Evolutionary conservation across 2,113 vertebrate genomes (phyloP), one percentile per base, ranked within the genome.

Genomic region (Pitta sordida): DNA sequence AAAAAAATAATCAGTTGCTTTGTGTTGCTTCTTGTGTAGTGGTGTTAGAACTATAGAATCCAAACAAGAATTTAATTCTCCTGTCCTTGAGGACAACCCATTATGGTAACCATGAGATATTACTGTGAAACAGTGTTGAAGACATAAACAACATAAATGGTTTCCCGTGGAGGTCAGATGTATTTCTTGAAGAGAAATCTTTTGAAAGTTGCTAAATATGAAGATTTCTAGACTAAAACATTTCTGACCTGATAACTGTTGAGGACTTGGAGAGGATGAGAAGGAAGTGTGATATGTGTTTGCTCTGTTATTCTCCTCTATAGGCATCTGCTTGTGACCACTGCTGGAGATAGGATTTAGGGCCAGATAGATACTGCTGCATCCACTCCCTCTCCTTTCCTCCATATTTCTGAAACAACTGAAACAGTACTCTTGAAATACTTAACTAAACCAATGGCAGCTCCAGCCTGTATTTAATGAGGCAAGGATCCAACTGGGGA

Each of bases 251-350:
- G 51, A 1, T 34, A 58, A 44, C 34, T 63, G 32, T 23, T 58
- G 39, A 63, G 58, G 48, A 19, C 48, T 86, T 67, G 22, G 43
- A 79, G 29, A 59, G 37, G 24, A 44, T 7, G 16, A 86, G 56
- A 56, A 65, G 14, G n/a, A 83, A 62, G 10, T 1, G 5, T 51
- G 24, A 10, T 41, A 17, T 0, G 0, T 36, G 6, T 56, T 80
- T 80, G 37, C 15, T 43, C 41, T 59, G 32, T 56, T 93, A 26
- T 89, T 89, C 67, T 77, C 17, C 41, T 77, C 46, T 56, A 7
- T 16, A 29, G 32, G 11, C 52, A 43, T 43, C 32, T 29, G 22
- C 41, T 79, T 75, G 30, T 83, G 67, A 63, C 12, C 58, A 9
- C 37, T 79, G 56, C 58, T 76, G 48, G 68, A 63, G 34, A 30